Conservation (phyloP, 2,113 vertebrate species). For the Rhombomys opimus region DNA sequence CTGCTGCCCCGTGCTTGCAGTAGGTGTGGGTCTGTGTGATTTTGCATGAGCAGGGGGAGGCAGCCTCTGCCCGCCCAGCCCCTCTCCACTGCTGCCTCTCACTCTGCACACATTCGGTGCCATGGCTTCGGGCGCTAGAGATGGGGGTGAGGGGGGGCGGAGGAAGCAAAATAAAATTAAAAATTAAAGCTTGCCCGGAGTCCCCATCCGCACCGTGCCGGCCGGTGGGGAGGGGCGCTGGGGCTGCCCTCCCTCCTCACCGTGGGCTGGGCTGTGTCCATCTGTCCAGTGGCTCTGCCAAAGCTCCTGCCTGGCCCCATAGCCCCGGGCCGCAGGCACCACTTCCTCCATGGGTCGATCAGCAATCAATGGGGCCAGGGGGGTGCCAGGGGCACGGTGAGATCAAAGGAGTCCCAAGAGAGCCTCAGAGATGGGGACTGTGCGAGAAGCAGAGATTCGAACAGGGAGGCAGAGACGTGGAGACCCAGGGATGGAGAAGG, state of each 20-base stretch:
- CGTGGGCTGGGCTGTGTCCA: background rate
- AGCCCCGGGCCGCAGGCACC: slow-evolving; percentile 18
- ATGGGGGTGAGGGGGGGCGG: slow-evolving; percentile 63
- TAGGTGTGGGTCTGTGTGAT: slow-evolving; percentile 31
- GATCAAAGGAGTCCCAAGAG: slow-evolving; percentile 81
- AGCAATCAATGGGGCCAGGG: slow-evolving; percentile 80
- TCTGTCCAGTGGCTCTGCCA: slow-evolving; percentile 36
- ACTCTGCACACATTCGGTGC: slow-evolving; percentile 53
- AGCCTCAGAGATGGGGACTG: slow-evolving; percentile 31
- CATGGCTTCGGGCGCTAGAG: slow-evolving; percentile 78
- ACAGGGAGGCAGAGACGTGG: background rate
- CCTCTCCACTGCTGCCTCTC: slow-evolving; percentile 47
- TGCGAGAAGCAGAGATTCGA: background rate
- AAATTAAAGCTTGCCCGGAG: slow-evolving; percentile 84
- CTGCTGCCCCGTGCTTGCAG: background rate
- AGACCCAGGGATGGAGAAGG: background rate
- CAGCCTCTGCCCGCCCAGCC: slow-evolving; percentile 33
- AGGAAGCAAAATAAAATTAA: slow-evolving; percentile 86
- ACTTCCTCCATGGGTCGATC: slow-evolving; percentile 65
- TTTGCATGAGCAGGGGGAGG: slow-evolving; percentile 27
- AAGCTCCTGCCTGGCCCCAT: slow-evolving; percentile 36
- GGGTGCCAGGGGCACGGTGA: slow-evolving; percentile 76
- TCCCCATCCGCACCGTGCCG: slow-evolving; percentile 73
- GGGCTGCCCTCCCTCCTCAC: slow-evolving; percentile 38
- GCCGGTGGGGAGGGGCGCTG: slow-evolving; percentile 10